Evolutionary conservation across 1,140 invertebrate species (phyloP), one percentile per base, ranked within the genome.

Genomic region (Neodiprion lecontei): DNA sequence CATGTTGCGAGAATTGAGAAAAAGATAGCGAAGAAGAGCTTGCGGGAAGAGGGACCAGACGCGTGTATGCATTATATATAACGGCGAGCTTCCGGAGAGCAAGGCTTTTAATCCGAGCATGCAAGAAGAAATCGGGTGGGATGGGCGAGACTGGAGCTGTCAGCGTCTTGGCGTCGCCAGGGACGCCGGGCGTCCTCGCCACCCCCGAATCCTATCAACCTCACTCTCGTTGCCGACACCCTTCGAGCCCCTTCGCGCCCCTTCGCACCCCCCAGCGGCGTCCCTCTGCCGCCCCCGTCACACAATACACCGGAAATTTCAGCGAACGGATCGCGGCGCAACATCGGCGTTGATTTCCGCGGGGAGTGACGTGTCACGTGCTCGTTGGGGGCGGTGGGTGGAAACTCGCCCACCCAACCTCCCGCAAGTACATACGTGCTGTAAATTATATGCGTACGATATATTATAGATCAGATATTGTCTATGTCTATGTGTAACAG

Each of bases 41-140:
- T 21, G 17, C 10, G n/a, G n/a, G n/a, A 61, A 61, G 53, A 61
- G 53, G n/a, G n/a, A 61, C n/a, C 10, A 61, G 53, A 61, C 10
- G 53, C 10, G n/a, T 69, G 7, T 69, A 69, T 14, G n/a, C 7
- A 47, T 21, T 14, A 65, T 14, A 21, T 23, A 69, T 23, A 14
- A 9, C n/a, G 21, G 11, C 23, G 21, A 47, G 67, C 23, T 69
- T 23, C 17, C 67, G 9, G 11, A 70, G 75, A 76, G 72, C 73
- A 75, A 77, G 82, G 85, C 85, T 84, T 85, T 86, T 85, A 86
- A 86, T 86, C 83, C 82, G 70, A 73, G 78, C 76, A 81, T 80
- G 79, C 73, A 83, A 82, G 80, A 83, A 83, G 82, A 83, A 14
- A 69, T 69, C 10, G 40, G 74, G 79, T 79, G 79, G 77, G 73